phyloP scores from a whole-genome alignment of 2,797 vertebrate species.

The Smutsia temminckii region DNA sequence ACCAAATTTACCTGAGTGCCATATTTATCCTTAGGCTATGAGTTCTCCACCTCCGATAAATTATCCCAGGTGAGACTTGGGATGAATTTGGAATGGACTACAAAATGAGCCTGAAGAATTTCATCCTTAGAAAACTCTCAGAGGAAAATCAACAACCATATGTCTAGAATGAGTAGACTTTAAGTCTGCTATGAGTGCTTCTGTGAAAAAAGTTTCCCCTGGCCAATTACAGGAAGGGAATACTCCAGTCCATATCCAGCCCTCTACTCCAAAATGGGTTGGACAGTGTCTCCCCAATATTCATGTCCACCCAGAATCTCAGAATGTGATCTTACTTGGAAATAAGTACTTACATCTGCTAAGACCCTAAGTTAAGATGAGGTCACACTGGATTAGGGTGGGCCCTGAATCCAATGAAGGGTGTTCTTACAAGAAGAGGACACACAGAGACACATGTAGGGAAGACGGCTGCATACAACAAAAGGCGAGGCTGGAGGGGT shows the following conservation, averaged over 20 bases:
- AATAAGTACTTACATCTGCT: neutral
- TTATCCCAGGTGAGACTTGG: neutral
- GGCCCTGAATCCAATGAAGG: neutral
- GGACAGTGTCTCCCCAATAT: neutral
- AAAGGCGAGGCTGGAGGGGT: neutral
- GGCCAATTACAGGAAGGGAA: neutral
- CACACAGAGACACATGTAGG: neutral
- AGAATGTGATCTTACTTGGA: neutral
- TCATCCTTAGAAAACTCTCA: neutral
- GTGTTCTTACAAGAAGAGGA: neutral
- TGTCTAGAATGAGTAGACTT: neutral
- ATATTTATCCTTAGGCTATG: neutral
- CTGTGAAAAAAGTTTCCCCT: neutral
- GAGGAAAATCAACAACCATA: neutral
- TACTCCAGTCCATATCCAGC: neutral
- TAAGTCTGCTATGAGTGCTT: neutral
- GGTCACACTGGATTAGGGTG: neutral
- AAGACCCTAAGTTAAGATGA: neutral
- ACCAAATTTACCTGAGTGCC: neutral
- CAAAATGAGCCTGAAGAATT: neutral
- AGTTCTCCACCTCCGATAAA: neutral
- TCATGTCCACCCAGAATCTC: neutral
- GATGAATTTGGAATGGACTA: neutral
- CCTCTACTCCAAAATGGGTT: neutral
- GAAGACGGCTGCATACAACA: neutral